A percentile compares a stretch with the other conserved stretches of the same genome.
These are phyloP conservation scores for Brenthis ino DNA, from an alignment of 2,888 invertebrate species.

Conservation along the genomic window DNA sequence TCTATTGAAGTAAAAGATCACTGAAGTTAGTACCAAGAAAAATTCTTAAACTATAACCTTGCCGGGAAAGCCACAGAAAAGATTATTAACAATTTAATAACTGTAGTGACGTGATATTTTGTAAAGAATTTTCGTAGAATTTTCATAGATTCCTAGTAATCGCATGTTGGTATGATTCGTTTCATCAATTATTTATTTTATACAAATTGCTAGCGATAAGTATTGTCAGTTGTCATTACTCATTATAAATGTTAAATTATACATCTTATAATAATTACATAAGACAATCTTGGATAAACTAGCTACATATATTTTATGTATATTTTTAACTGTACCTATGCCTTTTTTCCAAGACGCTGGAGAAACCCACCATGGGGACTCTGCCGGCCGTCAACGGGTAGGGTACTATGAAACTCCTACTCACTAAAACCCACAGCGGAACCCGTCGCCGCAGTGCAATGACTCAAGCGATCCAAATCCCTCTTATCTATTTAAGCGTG, in stretches of 20 bases:
- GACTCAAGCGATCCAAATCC: too few relatives aligned
- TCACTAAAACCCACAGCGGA: too few relatives aligned
- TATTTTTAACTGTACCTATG: neutral
- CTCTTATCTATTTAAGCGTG: too few relatives aligned
- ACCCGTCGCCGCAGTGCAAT: too few relatives aligned
- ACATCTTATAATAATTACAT: conserved; percentile 2
- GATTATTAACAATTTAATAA: neutral
- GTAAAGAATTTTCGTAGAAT: conserved; percentile 5
- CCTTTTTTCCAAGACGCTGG: neutral
- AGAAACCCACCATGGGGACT: neutral
- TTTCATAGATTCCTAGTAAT: neutral
- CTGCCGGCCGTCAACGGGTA: too few relatives aligned
- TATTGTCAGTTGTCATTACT: neutral
- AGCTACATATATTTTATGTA: neutral
- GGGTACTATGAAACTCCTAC: too few relatives aligned
- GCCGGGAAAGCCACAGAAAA: neutral
- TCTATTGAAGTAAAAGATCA: too few relatives aligned
- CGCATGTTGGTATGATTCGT: conserved; percentile 1
- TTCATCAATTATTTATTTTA: conserved; percentile 12
- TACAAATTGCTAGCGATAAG: neutral
- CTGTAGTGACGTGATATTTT: neutral
- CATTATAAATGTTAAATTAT: neutral
- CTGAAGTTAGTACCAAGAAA: too few relatives aligned
- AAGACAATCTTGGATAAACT: neutral
- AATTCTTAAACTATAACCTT: neutral